Percentiles rank a stretch among this genome's conserved stretches.
These are phyloP conservation scores for Drosophila quinaria DNA, from an alignment of 2,888 invertebrate genomes.

Conservation along the genomic window DNA sequence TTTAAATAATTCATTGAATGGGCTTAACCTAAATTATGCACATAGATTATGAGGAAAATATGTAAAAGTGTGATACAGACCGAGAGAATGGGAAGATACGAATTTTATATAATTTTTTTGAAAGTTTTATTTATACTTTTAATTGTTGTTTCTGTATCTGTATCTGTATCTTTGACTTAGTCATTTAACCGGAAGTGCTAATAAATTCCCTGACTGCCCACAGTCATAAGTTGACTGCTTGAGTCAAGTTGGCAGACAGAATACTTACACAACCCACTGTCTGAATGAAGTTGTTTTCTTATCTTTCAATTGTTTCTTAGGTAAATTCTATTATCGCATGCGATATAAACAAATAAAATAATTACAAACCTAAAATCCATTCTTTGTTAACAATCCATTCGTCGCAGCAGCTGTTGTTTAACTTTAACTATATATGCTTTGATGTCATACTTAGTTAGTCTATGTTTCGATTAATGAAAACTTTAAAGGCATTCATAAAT, in stretches of 20 bases:
- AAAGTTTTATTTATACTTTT: slow-evolving; percentile 19
- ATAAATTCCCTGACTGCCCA: slow-evolving; percentile 48
- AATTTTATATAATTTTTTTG: slow-evolving; percentile 22
- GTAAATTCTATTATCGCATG: slow-evolving; percentile 17
- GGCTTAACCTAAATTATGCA: slow-evolving; percentile 24
- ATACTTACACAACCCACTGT: slow-evolving; percentile 44
- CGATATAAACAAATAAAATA: slow-evolving; percentile 9
- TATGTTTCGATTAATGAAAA: slow-evolving; percentile 30
- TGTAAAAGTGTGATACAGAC: no score
- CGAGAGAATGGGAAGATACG: not conserved
- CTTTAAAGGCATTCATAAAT: slow-evolving; percentile 41
- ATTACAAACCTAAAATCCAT: slow-evolving; percentile 41
- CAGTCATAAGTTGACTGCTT: slow-evolving; percentile 15
- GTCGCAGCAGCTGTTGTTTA: slow-evolving; percentile 38
- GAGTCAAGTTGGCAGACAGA: slow-evolving; percentile 11
- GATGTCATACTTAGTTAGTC: slow-evolving; percentile 32
- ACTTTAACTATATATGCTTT: slow-evolving; percentile 9
- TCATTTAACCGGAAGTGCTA: slow-evolving; percentile 43
- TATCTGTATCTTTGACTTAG: slow-evolving; percentile 3
- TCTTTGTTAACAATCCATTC: slow-evolving; percentile 25
- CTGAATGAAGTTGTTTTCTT: slow-evolving; percentile 16
- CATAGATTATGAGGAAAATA: slow-evolving; percentile 11
- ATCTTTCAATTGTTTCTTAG: slow-evolving; percentile 42
- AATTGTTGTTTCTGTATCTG: slow-evolving; percentile 10
- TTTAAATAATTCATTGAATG: slow-evolving; percentile 6